Conservation (phyloP, 2,888 invertebrate species). For the Rutpela maculata region DNA sequence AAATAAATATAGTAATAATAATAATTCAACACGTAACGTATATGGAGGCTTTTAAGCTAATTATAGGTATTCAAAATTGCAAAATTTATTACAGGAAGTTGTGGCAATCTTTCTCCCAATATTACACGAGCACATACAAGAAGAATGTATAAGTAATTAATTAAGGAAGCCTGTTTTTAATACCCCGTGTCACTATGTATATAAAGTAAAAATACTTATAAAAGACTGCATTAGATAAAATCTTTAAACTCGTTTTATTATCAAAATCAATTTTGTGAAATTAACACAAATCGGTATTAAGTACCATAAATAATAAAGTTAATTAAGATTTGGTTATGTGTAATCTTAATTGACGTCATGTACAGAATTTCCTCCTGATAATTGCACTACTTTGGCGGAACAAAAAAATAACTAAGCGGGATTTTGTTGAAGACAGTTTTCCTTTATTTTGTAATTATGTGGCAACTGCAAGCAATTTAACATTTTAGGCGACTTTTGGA, state of each 20-base stretch:
- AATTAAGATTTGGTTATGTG: slow-evolving; percentile 8
- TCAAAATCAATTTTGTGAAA: slow-evolving; percentile 28
- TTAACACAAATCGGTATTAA: not conserved
- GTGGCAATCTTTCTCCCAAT: slow-evolving; percentile 1
- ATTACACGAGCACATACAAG: not conserved
- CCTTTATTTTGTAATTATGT: slow-evolving; percentile 13
- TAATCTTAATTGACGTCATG: slow-evolving; percentile 21
- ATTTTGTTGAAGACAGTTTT: slow-evolving; percentile 7
- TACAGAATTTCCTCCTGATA: slow-evolving; percentile 4
- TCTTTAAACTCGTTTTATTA: slow-evolving; percentile 13
- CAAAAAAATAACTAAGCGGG: not conserved
- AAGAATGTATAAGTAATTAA: slow-evolving; percentile 11
- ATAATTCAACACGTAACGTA: not conserved
- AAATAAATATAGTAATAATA: slow-evolving; percentile 9
- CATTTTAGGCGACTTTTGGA: slow-evolving; percentile 4
- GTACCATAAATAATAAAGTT: slow-evolving; percentile 12
- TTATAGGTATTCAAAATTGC: slow-evolving; percentile 12
- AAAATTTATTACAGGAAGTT: slow-evolving; percentile 22
- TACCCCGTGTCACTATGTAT: not conserved
- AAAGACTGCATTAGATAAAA: slow-evolving; percentile 9
- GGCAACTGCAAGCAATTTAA: not conserved
- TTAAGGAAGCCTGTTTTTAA: slow-evolving; percentile 21
- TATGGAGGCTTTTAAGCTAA: slow-evolving; percentile 13
- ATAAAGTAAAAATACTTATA: slow-evolving; percentile 15
- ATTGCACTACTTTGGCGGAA: not conserved